A percentile compares a stretch with the other conserved stretches of the same genome.
These are phyloP conservation scores for Galagoides demidoff DNA, from an alignment of 2,797 vertebrate species.

Conservation along the genomic window DNA sequence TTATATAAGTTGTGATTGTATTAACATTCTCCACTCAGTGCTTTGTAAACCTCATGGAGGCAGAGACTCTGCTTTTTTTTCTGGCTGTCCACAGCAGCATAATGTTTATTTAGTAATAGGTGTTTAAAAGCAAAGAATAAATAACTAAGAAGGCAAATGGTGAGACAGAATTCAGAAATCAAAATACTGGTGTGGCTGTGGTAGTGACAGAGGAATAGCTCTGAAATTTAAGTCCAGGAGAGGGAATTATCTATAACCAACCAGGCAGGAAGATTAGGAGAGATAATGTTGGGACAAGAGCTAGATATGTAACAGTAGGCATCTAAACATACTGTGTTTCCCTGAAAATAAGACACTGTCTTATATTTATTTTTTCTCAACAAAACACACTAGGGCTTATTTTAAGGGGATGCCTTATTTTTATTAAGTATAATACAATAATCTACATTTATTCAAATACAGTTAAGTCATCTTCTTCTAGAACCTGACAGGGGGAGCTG, in stretches of 20 bases:
- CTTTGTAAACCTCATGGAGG: not conserved
- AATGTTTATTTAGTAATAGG: not conserved
- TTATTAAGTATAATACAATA: too few relatives aligned
- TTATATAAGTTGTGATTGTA: not conserved
- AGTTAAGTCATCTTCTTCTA: too few relatives aligned
- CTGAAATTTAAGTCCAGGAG: not conserved
- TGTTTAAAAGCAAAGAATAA: slow-evolving; percentile 22
- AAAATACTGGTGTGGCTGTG: not conserved
- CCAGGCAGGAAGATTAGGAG: not conserved
- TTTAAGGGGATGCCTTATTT: too few relatives aligned
- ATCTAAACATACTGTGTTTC: not conserved
- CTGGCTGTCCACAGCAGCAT: not conserved
- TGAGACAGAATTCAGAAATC: not conserved
- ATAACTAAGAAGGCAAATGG: not conserved
- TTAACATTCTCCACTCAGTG: not conserved
- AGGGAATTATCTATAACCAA: not conserved
- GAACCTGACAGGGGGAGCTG: too few relatives aligned
- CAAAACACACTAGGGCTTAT: too few relatives aligned
- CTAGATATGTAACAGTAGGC: not conserved
- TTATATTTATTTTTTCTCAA: too few relatives aligned
- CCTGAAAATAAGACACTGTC: too few relatives aligned
- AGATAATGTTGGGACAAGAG: not conserved
- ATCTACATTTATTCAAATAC: too few relatives aligned
- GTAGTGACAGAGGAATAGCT: not conserved
- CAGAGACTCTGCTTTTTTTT: not conserved